Conservation (phyloP, 2,113 vertebrate genomes). For the Burhinus bistriatus region DNA sequence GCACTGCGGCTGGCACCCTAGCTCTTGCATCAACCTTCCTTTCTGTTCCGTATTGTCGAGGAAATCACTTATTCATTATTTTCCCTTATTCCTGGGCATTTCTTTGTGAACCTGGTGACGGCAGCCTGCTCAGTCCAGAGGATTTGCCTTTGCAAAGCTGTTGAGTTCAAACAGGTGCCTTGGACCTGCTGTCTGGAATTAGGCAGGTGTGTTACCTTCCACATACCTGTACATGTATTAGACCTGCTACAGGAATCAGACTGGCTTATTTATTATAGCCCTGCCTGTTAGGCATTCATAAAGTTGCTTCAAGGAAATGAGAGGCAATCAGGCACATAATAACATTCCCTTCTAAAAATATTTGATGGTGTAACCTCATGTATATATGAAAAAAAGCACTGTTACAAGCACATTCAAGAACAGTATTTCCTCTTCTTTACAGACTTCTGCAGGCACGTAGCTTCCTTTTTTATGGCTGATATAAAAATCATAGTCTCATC, state of each 20-base stretch:
- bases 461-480: not conserved
- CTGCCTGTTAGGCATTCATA: not conserved
- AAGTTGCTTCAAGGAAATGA: not conserved
- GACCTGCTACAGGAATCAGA: not conserved
- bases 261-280: not conserved
- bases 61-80: not conserved
- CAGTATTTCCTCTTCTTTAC: not conserved
- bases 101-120: not conserved
- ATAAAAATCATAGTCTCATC: not conserved
- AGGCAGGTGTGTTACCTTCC: not conserved
- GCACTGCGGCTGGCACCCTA: not conserved
- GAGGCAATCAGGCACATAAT: not conserved
- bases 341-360: constrained; percentile 1
- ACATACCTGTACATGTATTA: not conserved
- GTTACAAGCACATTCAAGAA: not conserved
- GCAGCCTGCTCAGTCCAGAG: not conserved
- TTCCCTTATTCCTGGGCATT: not conserved
- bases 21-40: not conserved
- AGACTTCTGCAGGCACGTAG: not conserved
- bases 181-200: not conserved
- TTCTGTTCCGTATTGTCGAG: not conserved
- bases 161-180: not conserved
- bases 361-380: not conserved
- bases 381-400: not conserved
- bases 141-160: not conserved